Conservation (phyloP, 1,140 invertebrate genomes). For the Macrobrachium rosenbergii region DNA sequence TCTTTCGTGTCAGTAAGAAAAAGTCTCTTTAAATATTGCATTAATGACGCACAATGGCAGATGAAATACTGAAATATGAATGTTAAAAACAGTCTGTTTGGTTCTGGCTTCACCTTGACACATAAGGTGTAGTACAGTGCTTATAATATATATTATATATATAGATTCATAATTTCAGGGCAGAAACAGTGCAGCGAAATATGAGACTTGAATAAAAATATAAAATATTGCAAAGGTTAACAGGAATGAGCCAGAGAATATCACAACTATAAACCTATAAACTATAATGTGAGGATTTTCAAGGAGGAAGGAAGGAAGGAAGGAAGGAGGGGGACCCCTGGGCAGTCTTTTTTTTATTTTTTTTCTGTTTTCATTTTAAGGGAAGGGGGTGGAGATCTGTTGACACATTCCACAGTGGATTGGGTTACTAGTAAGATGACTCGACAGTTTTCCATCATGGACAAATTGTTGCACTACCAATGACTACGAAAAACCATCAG, state of each 20-base stretch:
- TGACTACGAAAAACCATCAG: background rate
- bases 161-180: too few species aligned
- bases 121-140: conserved; percentile 17
- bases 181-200: too few species aligned
- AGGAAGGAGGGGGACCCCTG: conserved; percentile 48
- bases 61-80: conserved; percentile 1
- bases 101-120: conserved; percentile 15
- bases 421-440: conserved; percentile 33
- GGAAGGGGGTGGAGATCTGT: conserved; percentile 44
- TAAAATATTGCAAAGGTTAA: too few species aligned
- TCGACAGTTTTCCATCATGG: conserved; percentile 19
- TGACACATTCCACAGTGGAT: conserved; percentile 50
- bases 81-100: background rate
- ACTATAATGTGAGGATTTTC: too few species aligned
- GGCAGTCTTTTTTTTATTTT: conserved; percentile 36
- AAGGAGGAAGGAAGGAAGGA: conserved; percentile 4
- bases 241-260: too few species aligned
- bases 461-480: conserved; percentile 13
- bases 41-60: conserved; percentile 44
- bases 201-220: too few species aligned
- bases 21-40: conserved; percentile 22
- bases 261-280: too few species aligned
- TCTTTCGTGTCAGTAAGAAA: conserved; percentile 11
- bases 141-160: too few species aligned
- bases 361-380: background rate